Conservation (phyloP, 2,797 vertebrate species). For the Picus viridis region DNA sequence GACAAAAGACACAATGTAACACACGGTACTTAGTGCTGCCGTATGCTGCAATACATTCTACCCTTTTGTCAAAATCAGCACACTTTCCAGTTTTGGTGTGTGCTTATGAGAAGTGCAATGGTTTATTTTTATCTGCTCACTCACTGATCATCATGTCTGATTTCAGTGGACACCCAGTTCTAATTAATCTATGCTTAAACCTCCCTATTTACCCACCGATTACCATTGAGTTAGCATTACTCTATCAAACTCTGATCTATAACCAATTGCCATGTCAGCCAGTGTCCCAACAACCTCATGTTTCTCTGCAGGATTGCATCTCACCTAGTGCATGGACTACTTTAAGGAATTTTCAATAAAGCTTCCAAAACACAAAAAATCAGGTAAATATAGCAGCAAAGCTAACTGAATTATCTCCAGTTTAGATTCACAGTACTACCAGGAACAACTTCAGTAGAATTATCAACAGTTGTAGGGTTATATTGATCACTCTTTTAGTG, state of each 20-base stretch:
- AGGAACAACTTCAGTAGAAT: neutral
- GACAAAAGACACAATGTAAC: neutral
- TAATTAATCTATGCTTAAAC: constrained; percentile 1
- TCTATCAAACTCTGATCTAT: neutral
- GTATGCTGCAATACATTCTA: neutral
- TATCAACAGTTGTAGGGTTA: neutral
- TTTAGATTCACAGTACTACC: neutral
- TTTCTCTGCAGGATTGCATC: neutral
- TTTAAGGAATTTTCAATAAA: neutral
- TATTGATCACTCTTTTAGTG: neutral
- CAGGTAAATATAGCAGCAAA: neutral
- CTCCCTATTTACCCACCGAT: neutral
- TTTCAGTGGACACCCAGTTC: neutral
- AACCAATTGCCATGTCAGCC: neutral
- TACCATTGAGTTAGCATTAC: neutral
- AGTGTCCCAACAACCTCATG: neutral
- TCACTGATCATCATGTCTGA: neutral
- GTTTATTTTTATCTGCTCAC: neutral
- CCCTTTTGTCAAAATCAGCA: neutral
- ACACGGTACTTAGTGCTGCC: neutral
- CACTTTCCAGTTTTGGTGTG: neutral
- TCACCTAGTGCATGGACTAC: neutral
- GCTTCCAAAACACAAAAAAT: neutral
- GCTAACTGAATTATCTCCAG: neutral
- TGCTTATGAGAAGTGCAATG: neutral